Conservation (phyloP, 1,140 invertebrate species). For the Pomacea maculata region DNA sequence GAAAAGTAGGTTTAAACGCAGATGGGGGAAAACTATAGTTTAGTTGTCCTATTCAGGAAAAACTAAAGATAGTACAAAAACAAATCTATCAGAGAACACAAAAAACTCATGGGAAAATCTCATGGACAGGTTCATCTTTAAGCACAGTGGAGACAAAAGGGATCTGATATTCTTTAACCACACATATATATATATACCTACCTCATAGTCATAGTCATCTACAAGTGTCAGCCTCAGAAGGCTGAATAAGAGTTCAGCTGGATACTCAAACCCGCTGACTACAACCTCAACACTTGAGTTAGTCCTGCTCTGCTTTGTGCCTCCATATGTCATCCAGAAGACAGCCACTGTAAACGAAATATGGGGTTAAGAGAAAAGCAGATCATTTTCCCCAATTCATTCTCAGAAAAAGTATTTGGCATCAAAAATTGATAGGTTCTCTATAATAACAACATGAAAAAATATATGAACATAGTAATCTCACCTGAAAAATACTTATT, state of each 20-base stretch:
- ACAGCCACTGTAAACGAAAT: slow-evolving; percentile 52
- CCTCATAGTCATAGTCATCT: slow-evolving; percentile 62
- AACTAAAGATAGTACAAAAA: too few relatives aligned
- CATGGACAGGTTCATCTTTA: neutral
- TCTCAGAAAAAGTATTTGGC: too few relatives aligned
- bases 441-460: neutral
- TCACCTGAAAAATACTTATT: too few relatives aligned
- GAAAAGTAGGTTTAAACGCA: too few relatives aligned
- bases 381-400: too few relatives aligned
- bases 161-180: neutral
- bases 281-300: slow-evolving; percentile 26
- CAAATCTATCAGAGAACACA: too few relatives aligned
- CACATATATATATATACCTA: slow-evolving; percentile 48
- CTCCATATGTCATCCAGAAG: slow-evolving; percentile 64
- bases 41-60: too few relatives aligned
- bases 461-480: neutral
- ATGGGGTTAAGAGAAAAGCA: too few relatives aligned
- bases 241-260: slow-evolving; percentile 51
- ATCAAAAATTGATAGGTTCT: too few relatives aligned
- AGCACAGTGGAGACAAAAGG: neutral
- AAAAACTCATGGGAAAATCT: too few relatives aligned
- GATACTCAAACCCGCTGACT: slow-evolving; percentile 42
- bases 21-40: too few relatives aligned
- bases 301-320: slow-evolving; percentile 38
- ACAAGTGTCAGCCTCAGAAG: slow-evolving; percentile 61